Evolutionary conservation across 2,797 vertebrate genomes (phyloP), one percentile per base, ranked within the genome.

Genomic region (Periophthalmus magnuspinnatus): DNA sequence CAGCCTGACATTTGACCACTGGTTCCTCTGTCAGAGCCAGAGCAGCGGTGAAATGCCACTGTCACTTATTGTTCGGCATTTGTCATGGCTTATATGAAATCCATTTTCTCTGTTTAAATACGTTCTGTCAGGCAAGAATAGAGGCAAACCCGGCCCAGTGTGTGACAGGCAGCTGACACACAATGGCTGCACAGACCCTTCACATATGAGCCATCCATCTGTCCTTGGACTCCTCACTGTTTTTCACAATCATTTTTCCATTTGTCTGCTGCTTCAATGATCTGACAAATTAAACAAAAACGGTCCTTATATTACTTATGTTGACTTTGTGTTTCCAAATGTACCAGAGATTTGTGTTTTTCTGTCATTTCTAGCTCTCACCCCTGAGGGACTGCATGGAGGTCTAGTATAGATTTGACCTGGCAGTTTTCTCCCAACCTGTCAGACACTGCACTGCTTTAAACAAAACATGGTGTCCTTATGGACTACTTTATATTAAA

Each of bases 61-160:
- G 87, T 90, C 88, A 81, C 38, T 89, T 86, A 84, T 86, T 86
- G 82, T 84, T 84, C 84, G 78, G 56, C 34, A 67, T 64, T 79
- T 85, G 88, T 88, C 83, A 83, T 62, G 65, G 83, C 78, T 84
- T 81, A 81, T 88, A 74, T 83, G 81, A 89, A 91, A 89, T 89
- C 83, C 81, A 84, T 91, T 88, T 90, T 84, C 78, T 82, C 81
- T 69, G 70, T 91, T 84, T 89, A 84, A 91, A 90, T 84, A 81
- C 76, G 65, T 78, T 87, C 84, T 86, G 87, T 84, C 84, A 80
- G 74, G 66, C 64, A 81, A 75, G 71, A 84, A 86, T 86, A 80
- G 79, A 68, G 61, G 74, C 70, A 57, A 81, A 81, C 77, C 81
- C 70, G 77, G 78, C 74, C 78, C 76, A 67, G 60, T 83, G 81